Evolutionary conservation across 1,140 invertebrate species (phyloP).

Genomic region (Samia ricini): DNA sequence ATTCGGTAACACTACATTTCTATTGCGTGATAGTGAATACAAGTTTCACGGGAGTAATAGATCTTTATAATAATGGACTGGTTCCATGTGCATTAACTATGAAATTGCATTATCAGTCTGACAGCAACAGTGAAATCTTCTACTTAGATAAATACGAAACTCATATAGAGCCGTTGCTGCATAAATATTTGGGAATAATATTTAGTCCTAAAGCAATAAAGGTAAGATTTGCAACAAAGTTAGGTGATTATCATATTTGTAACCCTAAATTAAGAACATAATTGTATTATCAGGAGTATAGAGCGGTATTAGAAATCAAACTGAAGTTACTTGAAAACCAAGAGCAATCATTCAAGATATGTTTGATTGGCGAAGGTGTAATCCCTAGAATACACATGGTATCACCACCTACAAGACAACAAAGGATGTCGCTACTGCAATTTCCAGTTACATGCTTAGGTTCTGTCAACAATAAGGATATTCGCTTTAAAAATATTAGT

Average conservation of each 20-base stretch:
- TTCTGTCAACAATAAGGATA: constrained; percentile 40
- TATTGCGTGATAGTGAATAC: constrained; percentile 59
- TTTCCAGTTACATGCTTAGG: constrained; percentile 64
- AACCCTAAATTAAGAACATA: background rate
- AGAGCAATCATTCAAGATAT: constrained; percentile 62
- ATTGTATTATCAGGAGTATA: constrained; percentile 49
- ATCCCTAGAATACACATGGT: constrained; percentile 59
- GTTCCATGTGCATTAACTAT: constrained; percentile 58
- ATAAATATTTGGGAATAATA: constrained; percentile 62
- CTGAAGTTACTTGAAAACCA: constrained; percentile 58
- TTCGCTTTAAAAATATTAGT: constrained; percentile 58
- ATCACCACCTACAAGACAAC: constrained; percentile 36
- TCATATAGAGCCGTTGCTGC: constrained; percentile 61
- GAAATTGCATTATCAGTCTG: constrained; percentile 55
- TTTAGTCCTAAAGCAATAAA: constrained; percentile 58
- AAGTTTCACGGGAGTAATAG: constrained; percentile 45
- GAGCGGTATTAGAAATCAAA: constrained; percentile 62
- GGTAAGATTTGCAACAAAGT: constrained; percentile 29
- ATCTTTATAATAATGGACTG: constrained; percentile 67
- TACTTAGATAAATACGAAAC: constrained; percentile 63
- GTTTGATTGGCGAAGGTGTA: constrained; percentile 60
- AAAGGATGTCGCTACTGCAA: constrained; percentile 38
- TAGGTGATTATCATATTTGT: background rate
- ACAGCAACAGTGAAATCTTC: constrained; percentile 49
- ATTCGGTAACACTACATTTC: constrained; percentile 63